phyloP scores from a whole-genome alignment of 2,888 invertebrate species.

The Dorcus hopei region DNA sequence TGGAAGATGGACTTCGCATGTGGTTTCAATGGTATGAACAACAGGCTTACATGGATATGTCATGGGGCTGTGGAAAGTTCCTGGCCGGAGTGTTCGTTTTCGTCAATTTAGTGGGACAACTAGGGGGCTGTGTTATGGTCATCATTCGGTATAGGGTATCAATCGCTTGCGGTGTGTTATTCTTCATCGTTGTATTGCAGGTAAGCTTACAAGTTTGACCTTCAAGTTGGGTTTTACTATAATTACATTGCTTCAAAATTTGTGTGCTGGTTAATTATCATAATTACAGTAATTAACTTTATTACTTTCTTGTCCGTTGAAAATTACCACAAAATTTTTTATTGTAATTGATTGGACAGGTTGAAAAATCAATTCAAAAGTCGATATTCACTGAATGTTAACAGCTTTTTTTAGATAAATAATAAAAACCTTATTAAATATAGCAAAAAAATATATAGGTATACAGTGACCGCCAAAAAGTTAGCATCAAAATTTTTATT shows the following conservation, averaged over 20 bases:
- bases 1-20: slow-evolving; percentile 99
- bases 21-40: slow-evolving; percentile 99
- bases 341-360: too few species aligned
- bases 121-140: slow-evolving; percentile 96
- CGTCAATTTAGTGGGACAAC: slow-evolving; percentile 91
- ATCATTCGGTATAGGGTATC: slow-evolving; percentile 87
- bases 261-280: too few species aligned
- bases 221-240: background rate
- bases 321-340: too few species aligned
- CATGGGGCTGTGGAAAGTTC: slow-evolving; percentile 95
- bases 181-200: slow-evolving; percentile 95
- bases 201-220: slow-evolving; percentile 51
- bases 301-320: too few species aligned
- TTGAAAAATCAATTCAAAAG: too few species aligned
- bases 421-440: too few species aligned
- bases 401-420: too few species aligned
- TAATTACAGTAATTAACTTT: too few species aligned
- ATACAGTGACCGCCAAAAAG: too few species aligned
- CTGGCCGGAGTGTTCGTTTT: slow-evolving; percentile 93
- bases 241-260: background rate
- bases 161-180: slow-evolving; percentile 86
- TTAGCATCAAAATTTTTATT: too few species aligned
- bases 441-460: too few species aligned
- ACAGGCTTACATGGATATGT: slow-evolving; percentile 94
- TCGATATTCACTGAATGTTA: too few species aligned